Percentiles rank a stretch among this genome's conserved stretches.
These are phyloP conservation scores for Trichogramma dendrolimi DNA, from an alignment of 2,888 invertebrate species.

Conservation along the genomic window DNA sequence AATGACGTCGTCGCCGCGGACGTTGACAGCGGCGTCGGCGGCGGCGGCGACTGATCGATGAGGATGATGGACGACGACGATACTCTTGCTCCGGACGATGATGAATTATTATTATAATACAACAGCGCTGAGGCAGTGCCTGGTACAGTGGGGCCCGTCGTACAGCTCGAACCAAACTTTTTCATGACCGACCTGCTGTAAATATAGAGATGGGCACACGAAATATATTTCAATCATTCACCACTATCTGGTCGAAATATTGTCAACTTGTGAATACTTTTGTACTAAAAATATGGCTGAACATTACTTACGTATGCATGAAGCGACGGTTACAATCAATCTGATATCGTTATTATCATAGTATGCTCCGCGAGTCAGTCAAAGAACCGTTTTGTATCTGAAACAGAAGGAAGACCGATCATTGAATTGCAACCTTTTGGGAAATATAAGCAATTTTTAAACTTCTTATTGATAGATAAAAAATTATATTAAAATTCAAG, in stretches of 20 bases:
- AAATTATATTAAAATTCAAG: too few relatives aligned
- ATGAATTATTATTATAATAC: constrained; percentile 35
- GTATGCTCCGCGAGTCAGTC: constrained; percentile 44
- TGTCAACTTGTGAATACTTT: too few relatives aligned
- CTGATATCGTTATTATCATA: constrained; percentile 50
- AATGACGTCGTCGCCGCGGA: constrained; percentile 20
- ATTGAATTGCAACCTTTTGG: too few relatives aligned
- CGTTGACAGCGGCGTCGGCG: background rate
- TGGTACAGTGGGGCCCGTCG: constrained; percentile 67
- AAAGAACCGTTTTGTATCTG: constrained; percentile 36
- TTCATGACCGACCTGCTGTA: constrained; percentile 65
- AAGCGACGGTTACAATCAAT: constrained; percentile 51
- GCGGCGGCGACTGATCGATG: constrained; percentile 16
- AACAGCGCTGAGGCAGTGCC: constrained; percentile 59
- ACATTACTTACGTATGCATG: constrained; percentile 49
- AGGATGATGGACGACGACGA: constrained; percentile 5
- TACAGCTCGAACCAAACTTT: constrained; percentile 65
- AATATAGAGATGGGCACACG: too few relatives aligned
- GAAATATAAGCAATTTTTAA: too few relatives aligned
- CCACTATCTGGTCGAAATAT: too few relatives aligned
- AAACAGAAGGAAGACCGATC: constrained; percentile 27
- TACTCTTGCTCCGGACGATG: constrained; percentile 50
- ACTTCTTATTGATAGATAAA: too few relatives aligned
- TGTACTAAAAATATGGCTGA: background rate
- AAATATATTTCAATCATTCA: too few relatives aligned